Evolutionary conservation across 2,797 vertebrate genomes (phyloP).

Genomic region (Pangasius djambal): DNA sequence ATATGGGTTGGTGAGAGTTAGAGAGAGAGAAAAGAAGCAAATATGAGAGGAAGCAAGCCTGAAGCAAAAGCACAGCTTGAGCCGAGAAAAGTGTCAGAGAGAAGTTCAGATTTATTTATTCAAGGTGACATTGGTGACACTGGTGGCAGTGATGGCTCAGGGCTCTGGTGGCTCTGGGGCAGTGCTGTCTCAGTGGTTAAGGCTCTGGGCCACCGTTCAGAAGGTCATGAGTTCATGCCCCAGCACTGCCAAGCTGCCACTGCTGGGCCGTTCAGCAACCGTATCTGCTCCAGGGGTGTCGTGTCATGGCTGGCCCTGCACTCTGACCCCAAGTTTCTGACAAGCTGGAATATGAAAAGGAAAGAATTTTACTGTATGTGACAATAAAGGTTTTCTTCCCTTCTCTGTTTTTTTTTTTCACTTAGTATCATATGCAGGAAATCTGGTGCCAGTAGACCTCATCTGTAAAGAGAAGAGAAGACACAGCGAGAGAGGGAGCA

Average conservation of each 20-base stretch:
- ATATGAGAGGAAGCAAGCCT: neutral
- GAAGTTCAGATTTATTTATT: neutral
- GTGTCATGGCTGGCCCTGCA: neutral
- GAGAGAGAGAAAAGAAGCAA: neutral
- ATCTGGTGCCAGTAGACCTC: neutral
- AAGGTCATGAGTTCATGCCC: neutral
- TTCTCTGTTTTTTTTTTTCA: neutral
- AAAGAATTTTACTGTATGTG: neutral
- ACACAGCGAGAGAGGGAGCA: neutral
- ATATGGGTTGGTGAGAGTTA: neutral
- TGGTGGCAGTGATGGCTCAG: neutral
- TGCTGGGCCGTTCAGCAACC: neutral
- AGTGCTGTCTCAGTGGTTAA: neutral
- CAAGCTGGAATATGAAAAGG: neutral
- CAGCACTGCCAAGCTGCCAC: neutral
- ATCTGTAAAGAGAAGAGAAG: neutral
- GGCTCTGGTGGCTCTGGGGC: neutral
- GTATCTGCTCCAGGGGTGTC: too few relatives aligned
- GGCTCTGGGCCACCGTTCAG: too few relatives aligned
- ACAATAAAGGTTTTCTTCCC: neutral
- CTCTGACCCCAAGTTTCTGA: neutral
- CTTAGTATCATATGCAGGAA: neutral
- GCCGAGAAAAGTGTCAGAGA: neutral
- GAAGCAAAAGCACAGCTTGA: conserved; percentile 16
- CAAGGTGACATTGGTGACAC: conserved; percentile 11